phyloP scores from a whole-genome alignment of 2,888 invertebrate genomes.

The Drosophila prolongata region DNA sequence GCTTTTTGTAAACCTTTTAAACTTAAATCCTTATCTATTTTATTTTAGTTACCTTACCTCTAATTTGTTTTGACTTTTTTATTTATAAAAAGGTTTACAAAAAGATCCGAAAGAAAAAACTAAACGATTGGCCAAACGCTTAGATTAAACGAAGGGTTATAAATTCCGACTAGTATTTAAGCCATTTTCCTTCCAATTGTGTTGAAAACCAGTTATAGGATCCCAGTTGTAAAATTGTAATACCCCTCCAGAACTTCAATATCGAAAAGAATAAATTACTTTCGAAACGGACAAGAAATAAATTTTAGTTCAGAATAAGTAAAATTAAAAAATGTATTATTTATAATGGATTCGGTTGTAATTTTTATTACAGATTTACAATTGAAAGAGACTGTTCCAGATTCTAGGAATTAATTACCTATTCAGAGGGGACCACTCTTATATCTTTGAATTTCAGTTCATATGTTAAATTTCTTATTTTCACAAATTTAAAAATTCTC shows the following conservation, averaged over 20 bases:
- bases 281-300: slow-evolving; percentile 3
- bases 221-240: slow-evolving; percentile 1
- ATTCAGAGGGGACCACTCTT: no score
- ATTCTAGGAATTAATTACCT: no score
- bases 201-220: not conserved
- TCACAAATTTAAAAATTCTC: no score
- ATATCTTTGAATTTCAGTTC: no score
- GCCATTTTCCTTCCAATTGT: not conserved
- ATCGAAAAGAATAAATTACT: slow-evolving; percentile 12
- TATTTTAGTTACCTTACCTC: not conserved
- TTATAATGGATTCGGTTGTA: not conserved
- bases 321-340: slow-evolving; percentile 19
- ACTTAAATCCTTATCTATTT: not conserved
- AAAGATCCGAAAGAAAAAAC: slow-evolving; percentile 1
- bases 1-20: slow-evolving; percentile 7
- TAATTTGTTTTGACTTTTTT: not conserved
- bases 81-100: slow-evolving; percentile 11
- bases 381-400: not conserved
- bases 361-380: not conserved
- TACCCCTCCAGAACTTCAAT: slow-evolving; percentile 20
- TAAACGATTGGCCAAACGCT: not conserved
- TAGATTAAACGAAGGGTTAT: not conserved
- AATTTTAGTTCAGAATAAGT: slow-evolving; percentile 12
- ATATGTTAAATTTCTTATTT: no score
- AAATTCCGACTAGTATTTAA: not conserved